Evolutionary conservation across 1,140 invertebrate genomes (phyloP), one percentile per base, ranked within the genome.

Genomic region (Mya arenaria): DNA sequence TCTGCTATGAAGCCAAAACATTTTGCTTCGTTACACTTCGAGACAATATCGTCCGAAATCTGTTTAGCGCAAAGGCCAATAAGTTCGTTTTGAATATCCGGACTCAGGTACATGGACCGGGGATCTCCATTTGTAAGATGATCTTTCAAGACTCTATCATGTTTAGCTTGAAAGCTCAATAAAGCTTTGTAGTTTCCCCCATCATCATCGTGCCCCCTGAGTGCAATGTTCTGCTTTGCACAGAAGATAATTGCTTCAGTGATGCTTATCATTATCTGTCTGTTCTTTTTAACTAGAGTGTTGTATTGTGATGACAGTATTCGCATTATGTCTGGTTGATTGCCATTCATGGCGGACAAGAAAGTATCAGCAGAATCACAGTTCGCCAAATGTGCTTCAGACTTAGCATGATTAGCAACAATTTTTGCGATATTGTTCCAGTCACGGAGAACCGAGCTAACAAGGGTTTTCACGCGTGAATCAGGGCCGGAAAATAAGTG

Each of bases 151-250:
- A 66, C 52, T n/a, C 8, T 15, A 52, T 66, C 37, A 10, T 41
- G 63, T 13, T 60, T 5, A 36, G 60, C 63, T 41, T 68, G 58
- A 34, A 41, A 77, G 6, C 66, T 1, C 32, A 72, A 10, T 37
- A 78, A 25, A n/a, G 71, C 62, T 2, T 44, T 66, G n/a, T 62
- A 79, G 52, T 85, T 78, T 19, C 84, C 30, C 10, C 37, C 58
- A 5, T 69, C 41, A 23, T 74, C 69, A 58, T 44, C 72, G 30
- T 63, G 52, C 17, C 72, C 73, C 5, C 73, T 36, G 8, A 83
- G 39, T 1, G 81, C 63, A 34, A 77, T 63, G 25, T 83, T 83
- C 32, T 77, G 81, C 37, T 71, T 69, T 8, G 72, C 73, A 77
- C 81, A 77, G 17, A 83, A 25, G 15, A 77, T 15, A 17, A 83